These are phyloP conservation scores for Chelon auratus DNA, from an alignment of 2,797 vertebrate genomes.

Conservation along the genomic window DNA sequence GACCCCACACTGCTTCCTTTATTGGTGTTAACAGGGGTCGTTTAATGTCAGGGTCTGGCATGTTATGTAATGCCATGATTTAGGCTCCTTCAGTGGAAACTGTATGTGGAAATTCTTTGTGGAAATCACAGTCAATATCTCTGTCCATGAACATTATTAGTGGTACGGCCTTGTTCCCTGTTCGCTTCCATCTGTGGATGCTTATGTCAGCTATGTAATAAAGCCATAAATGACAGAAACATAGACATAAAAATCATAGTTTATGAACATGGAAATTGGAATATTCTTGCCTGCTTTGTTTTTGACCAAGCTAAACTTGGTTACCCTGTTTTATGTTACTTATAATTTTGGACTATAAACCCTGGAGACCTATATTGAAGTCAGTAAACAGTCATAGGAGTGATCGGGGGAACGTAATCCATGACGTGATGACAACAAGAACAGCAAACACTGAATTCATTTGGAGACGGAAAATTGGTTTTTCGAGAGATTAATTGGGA, in stretches of 20 bases:
- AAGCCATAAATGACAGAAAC: neutral
- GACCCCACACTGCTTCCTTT: constrained; percentile 41
- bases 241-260: neutral
- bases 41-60: constrained; percentile 53
- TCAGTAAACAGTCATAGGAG: neutral
- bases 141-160: constrained; percentile 25
- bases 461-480: neutral
- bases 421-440: neutral
- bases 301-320: neutral
- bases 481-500: neutral
- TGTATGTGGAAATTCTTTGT: constrained; percentile 48
- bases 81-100: constrained; percentile 57
- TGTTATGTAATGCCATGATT: constrained; percentile 62
- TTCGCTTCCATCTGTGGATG: neutral
- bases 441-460: neutral
- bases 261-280: neutral
- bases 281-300: neutral
- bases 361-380: neutral
- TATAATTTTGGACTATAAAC: neutral
- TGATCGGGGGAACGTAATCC: neutral
- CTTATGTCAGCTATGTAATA: neutral
- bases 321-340: neutral
- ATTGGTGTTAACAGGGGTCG: constrained; percentile 50
- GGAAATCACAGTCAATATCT: constrained; percentile 26
- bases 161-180: neutral